Evolutionary conservation across 2,888 invertebrate species (phyloP), one percentile per base, ranked within the genome.

Genomic region (Agrotis segetum): DNA sequence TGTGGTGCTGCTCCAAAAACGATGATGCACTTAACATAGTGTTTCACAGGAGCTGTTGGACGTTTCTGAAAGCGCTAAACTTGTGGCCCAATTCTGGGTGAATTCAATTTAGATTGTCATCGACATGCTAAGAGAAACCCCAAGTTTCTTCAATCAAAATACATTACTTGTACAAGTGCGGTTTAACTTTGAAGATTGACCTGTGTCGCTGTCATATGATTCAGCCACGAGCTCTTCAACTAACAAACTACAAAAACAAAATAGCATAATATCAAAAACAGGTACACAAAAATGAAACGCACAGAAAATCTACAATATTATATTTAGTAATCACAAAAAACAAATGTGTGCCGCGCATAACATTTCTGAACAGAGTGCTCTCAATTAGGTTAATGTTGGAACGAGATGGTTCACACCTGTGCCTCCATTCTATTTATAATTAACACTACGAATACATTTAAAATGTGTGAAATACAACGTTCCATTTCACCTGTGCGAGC

Each of bases 321-420:
- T 68, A 66, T 60, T 77, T 66, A 63, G 52, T 63, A 70, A 59
- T 58, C 65, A 63, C 52, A 81, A 76, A 71, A 75, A 77, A 55
- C 58, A 67, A 67, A 78, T 71, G 61, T 40, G 46, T 40, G 66
- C 52, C 68, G 55, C 62, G 67, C 40, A 63, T 75, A 64, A 56
- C 53, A 71, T 71, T 67, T 59, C 68, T 52, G 11, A 55, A 58
- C 66, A 65, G 66, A 83, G 84, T 77, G 83, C 69, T 78, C 78
- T 68, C 78, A 79, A 85, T 85, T 85, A 73, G 85, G 77, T 77
- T 80, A 79, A 80, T 75, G 85, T 66, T 73, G 63, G 70, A 66
- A 55, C 52, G 67, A 76, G 79, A 85, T 74, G 64, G 64, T 76
- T 71, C 58, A 61, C 87, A 87, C 86, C 87, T 86, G 86, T 71